Conservation (phyloP, 2,888 invertebrate genomes). For the Drosophila mulleri region DNA sequence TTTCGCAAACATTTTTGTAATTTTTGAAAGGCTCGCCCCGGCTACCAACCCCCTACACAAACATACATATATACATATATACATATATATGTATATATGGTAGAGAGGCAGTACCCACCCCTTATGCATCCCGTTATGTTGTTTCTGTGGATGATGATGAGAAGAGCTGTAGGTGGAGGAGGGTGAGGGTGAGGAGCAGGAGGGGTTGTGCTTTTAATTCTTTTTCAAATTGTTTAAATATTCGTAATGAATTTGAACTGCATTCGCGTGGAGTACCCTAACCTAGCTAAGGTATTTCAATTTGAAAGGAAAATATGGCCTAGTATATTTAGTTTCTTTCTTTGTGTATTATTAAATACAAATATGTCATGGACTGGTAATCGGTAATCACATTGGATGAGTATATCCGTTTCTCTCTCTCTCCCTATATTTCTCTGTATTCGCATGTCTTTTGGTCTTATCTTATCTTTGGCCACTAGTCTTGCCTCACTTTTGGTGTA, state of each 20-base stretch:
- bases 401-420: not conserved
- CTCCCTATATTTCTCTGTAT: not conserved
- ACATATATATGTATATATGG: not conserved
- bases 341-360: too few species aligned
- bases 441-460: constrained; percentile 25
- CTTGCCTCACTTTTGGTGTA: constrained; percentile 20
- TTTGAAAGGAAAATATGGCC: not conserved
- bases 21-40: constrained; percentile 53
- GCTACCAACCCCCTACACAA: constrained; percentile 38
- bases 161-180: not conserved
- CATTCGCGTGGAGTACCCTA: constrained; percentile 10
- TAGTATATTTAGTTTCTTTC: too few species aligned
- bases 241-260: constrained; percentile 65
- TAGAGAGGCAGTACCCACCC: constrained; percentile 48
- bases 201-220: constrained; percentile 40
- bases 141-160: constrained; percentile 25
- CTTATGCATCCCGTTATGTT: constrained; percentile 35
- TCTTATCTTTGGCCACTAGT: constrained; percentile 41
- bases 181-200: not conserved
- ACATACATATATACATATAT: not conserved
- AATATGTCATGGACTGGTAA: constrained; percentile 8
- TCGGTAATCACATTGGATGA: constrained; percentile 24
- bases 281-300: not conserved
- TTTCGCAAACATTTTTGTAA: constrained; percentile 72
- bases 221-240: constrained; percentile 67